Evolutionary conservation across 2,888 invertebrate genomes (phyloP).

Genomic region (Steinernema scapterisci): DNA sequence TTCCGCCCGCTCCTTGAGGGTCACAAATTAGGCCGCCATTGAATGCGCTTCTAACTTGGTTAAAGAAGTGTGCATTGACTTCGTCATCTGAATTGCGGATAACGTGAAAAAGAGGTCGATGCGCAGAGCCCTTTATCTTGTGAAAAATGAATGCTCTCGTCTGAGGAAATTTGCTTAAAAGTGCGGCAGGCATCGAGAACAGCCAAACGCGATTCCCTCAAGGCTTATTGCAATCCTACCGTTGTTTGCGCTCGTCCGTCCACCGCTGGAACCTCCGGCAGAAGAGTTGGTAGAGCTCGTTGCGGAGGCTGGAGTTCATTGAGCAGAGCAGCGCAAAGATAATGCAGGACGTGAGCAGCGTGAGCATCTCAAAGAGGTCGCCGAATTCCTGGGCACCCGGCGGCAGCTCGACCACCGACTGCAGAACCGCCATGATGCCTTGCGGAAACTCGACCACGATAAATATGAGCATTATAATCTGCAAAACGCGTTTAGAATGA

Average conservation of each 20-base stretch:
- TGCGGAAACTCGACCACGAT: conserved; percentile 63
- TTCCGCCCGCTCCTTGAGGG: too few relatives aligned
- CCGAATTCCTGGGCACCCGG: conserved; percentile 48
- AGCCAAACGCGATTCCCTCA: background rate
- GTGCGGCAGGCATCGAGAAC: background rate
- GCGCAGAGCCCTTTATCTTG: background rate
- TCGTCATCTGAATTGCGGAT: background rate
- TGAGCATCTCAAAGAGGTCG: conserved; percentile 61
- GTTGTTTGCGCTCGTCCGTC: conserved; percentile 10
- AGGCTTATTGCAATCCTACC: background rate
- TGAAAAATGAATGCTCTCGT: conserved; percentile 12
- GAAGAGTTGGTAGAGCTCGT: conserved; percentile 38
- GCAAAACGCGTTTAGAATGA: conserved; percentile 35
- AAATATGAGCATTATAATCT: conserved; percentile 62
- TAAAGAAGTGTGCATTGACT: background rate
- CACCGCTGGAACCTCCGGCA: conserved; percentile 2
- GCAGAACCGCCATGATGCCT: conserved; percentile 54
- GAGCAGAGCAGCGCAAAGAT: conserved; percentile 60
- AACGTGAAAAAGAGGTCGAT: background rate
- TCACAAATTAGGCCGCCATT: conserved; percentile 23
- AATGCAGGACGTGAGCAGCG: conserved; percentile 58
- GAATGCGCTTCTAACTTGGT: conserved; percentile 4
- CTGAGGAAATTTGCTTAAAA: conserved; percentile 3
- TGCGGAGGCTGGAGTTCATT: conserved; percentile 51
- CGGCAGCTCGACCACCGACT: conserved; percentile 45